Evolutionary conservation across 2,797 vertebrate genomes (phyloP), one percentile per base, ranked within the genome.

Genomic region (Spheniscus humboldti): DNA sequence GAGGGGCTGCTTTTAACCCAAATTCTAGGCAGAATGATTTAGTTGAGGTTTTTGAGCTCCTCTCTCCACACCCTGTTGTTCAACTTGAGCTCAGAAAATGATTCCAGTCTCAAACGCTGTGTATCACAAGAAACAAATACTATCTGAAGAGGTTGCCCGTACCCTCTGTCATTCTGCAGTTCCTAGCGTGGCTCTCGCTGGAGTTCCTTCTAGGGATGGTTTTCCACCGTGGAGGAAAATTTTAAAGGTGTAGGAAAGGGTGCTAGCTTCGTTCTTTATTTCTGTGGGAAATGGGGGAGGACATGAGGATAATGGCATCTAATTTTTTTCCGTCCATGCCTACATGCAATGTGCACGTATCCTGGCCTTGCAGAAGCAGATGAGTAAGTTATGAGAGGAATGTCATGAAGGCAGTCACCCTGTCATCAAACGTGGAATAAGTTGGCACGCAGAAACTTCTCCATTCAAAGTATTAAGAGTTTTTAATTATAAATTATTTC

Each of bases 341-440:
- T 78, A 18, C 27, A 22, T 52, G 25, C 27, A 59, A 24, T 10
- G 23, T 0, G 3, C 41, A 45, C 0, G 1, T 52, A 50, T 66
- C 39, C 48, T 72, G 18, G n/a, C 27, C 39, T 71, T 80, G 69
- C 45, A 73, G 63, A 52, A 75, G 56, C 47, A 63, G 43, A 60
- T 39, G 15, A 71, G 4, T 57, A n/a, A 76, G n/a, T 47, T 63
- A 69, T 27, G 33, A 74, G n/a, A 80, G 13, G 4, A 19, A 2
- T 25, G 5, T 23, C 15, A 17, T 57, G 45, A 81, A 76, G 20
- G 16, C 55, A 48, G 24, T 62, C 28, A 53, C 9, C 12, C 7
- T 39, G 6, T 55, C 75, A 78, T 56, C 35, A 62, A 30, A 84
- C 1, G 2, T 63, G 28, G 50, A 57, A 35, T 41, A 59, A 71